Evolutionary conservation across 2,888 invertebrate genomes (phyloP).

Genomic region (Spicauda simplicius): DNA sequence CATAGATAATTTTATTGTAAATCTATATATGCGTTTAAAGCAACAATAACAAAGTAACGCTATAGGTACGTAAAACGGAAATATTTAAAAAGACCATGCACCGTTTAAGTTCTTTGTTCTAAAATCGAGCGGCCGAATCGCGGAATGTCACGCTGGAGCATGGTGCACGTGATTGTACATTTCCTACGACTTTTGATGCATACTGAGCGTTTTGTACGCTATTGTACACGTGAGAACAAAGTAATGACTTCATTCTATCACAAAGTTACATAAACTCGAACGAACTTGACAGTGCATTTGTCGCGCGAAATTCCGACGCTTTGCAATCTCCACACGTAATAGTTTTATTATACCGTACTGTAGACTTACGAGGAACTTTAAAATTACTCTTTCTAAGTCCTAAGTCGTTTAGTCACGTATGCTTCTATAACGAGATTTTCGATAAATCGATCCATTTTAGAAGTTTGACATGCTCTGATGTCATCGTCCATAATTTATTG

Average conservation of each 20-base stretch:
- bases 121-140: slow-evolving; percentile 49
- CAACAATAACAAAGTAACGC: too few species aligned
- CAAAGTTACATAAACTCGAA: slow-evolving; percentile 19
- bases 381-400: slow-evolving; percentile 31
- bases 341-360: slow-evolving; percentile 28
- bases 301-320: slow-evolving; percentile 13
- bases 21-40: too few species aligned
- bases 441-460: slow-evolving; percentile 30
- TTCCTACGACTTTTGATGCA: slow-evolving; percentile 30
- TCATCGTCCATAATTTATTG: slow-evolving; percentile 45
- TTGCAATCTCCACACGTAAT: slow-evolving; percentile 32
- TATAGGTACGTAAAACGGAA: too few species aligned
- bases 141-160: slow-evolving; percentile 45
- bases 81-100: slow-evolving; percentile 51
- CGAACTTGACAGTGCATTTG: slow-evolving; percentile 29
- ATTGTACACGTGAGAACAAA: slow-evolving; percentile 19
- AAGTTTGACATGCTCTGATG: slow-evolving; percentile 33
- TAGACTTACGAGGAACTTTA: slow-evolving; percentile 23
- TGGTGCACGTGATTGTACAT: slow-evolving; percentile 43
- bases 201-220: slow-evolving; percentile 20
- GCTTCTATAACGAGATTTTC: slow-evolving; percentile 29
- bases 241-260: slow-evolving; percentile 25
- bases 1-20: too few species aligned
- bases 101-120: slow-evolving; percentile 55
- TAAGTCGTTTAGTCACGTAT: slow-evolving; percentile 27